Base-by-base conservation (phyloP, 2,113 vertebrate genomes). In the Alouatta palliata region DNA sequence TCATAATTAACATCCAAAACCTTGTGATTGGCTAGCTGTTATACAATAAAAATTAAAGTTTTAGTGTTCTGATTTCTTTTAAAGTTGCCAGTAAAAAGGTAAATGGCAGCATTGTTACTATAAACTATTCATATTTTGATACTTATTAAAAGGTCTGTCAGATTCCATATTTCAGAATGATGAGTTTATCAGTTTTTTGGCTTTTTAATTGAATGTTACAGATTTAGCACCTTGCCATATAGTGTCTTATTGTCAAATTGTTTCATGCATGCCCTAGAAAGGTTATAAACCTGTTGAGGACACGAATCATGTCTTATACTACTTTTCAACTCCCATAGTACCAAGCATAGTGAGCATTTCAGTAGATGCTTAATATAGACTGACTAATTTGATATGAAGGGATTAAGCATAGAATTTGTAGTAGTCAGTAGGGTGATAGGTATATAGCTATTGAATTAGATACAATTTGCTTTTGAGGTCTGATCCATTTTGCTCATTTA, bases 121-220 rank as follows among this genome's bases (percentile, higher is more conserved):
- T 68, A 95, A 89, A 37, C 23, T 73, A 49, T 91, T 80, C 3
- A 76, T n/a, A 58, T 95, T 43, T 87, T 87, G 40, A 94, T 75
- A 52, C 32, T 83, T 88, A 89, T 49, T n/a, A 58, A 90, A 90
- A 95, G 1, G 4, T 71, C 3, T 92, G 61, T n/a, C 13, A 95
- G 43, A 73, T 79, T 96, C 43, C 95, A 73, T 17, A 68, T 87
- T 97, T 96, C 32, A 77, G 37, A 61, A 91, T 93, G 49, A 45
- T 77, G 19, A 82, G 16, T 87, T 93, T 94, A 95, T 11, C 9
- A 80, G 8, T 82, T 70, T 32, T 10, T 83, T 91, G 19, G 3
- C 54, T 49, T 86, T 96, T 94, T 77, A 80, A 80, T 73, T 96
- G 75, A 47, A 6, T 94, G 56, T 85, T 56, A 82, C 3, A 86